A percentile compares a stretch with the other conserved stretches of the same genome.
phyloP scores from a whole-genome alignment of 2,113 vertebrate genomes.

The Ailuropoda melanoleuca region DNA sequence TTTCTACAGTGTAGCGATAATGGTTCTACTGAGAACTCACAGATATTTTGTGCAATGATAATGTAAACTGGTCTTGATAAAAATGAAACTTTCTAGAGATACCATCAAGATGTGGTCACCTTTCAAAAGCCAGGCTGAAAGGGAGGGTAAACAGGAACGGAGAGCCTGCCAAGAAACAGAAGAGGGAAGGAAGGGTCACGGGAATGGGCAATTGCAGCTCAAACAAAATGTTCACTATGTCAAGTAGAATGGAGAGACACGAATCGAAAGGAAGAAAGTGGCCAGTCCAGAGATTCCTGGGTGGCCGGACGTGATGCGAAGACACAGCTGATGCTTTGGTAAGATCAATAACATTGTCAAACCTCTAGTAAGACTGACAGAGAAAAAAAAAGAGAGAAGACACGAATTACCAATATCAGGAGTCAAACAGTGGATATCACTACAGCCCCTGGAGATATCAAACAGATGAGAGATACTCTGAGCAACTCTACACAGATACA shows the following conservation, averaged over 20 bases:
- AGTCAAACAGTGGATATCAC: neutral
- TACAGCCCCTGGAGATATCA: neutral
- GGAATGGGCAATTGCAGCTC: neutral
- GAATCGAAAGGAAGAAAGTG: neutral
- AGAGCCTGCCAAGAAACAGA: neutral
- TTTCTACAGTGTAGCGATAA: constrained; percentile 1
- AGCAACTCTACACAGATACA: neutral
- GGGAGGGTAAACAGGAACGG: neutral
- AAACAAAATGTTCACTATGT: constrained; percentile 43
- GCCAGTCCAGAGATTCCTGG: neutral
- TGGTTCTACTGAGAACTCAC: neutral
- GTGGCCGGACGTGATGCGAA: neutral
- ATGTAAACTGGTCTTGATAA: neutral
- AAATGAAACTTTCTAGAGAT: constrained; percentile 23
- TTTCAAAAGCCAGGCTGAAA: constrained; percentile 27
- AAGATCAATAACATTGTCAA: neutral
- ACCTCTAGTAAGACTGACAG: neutral
- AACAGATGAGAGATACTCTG: constrained; percentile 1
- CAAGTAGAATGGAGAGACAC: neutral
- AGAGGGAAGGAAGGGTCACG: neutral
- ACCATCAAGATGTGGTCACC: neutral
- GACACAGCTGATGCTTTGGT: neutral
- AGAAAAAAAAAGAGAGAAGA: neutral
- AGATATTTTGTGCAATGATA: constrained; percentile 5
- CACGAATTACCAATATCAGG: neutral